Conservation (phyloP, 2,113 vertebrate genomes). For the Axis porcinus region DNA sequence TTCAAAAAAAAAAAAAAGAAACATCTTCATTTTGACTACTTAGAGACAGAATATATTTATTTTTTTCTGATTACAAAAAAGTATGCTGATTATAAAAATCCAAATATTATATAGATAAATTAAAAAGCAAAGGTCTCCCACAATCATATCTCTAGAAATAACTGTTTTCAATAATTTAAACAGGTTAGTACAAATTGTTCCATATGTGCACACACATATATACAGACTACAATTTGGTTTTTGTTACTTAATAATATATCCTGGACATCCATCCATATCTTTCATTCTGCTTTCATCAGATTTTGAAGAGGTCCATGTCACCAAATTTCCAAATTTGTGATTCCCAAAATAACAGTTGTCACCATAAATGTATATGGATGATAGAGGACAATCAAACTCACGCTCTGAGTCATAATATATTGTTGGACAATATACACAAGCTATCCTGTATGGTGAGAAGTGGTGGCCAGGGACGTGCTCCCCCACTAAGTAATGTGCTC, state of each 20-base stretch:
- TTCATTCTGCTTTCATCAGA: background rate
- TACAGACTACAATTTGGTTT: background rate
- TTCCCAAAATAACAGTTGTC: background rate
- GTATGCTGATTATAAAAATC: background rate
- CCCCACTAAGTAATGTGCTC: background rate
- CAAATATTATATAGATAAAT: background rate
- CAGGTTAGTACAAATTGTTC: background rate
- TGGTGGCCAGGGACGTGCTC: background rate
- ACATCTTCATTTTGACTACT: background rate
- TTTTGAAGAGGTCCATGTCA: background rate
- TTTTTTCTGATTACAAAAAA: background rate
- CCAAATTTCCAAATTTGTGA: background rate
- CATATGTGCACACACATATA: background rate
- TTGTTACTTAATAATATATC: background rate
- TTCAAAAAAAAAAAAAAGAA: too few species aligned
- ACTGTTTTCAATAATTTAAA: background rate
- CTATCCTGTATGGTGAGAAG: background rate
- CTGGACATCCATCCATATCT: background rate
- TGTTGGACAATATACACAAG: background rate
- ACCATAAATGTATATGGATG: background rate
- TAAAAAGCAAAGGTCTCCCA: background rate
- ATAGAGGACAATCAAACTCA: background rate
- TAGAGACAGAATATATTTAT: background rate
- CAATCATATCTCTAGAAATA: background rate
- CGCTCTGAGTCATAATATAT: background rate